A percentile compares a stretch with the other conserved stretches of the same genome.
Evolutionary conservation across 2,797 vertebrate species (phyloP).

Genomic region (Arctocebus calabarensis): DNA sequence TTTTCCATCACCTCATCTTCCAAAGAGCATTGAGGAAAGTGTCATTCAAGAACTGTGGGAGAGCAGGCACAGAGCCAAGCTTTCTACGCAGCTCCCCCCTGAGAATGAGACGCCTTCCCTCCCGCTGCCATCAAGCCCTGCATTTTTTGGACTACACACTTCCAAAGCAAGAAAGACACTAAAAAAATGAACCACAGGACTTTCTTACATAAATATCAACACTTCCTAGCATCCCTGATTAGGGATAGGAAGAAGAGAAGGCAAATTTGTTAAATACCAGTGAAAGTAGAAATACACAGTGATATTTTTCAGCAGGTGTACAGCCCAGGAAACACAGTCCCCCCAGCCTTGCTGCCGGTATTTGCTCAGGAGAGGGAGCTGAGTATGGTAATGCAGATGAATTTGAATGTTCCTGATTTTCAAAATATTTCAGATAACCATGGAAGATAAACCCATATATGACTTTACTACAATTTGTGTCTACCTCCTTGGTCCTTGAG

Average conservation of each 20-base stretch:
- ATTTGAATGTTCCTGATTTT: not conserved
- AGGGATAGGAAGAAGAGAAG: not conserved
- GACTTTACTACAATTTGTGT: not conserved
- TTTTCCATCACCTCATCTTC: not conserved
- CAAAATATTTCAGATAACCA: not conserved
- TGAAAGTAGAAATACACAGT: not conserved
- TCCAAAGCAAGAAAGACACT: not conserved
- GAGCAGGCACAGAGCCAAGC: not conserved
- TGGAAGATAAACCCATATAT: not conserved
- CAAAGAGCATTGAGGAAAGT: not conserved
- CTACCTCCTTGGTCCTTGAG: not conserved
- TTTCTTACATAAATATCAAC: not conserved
- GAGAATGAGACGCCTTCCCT: not conserved
- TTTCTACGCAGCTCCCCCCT: not conserved
- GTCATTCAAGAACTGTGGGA: not conserved
- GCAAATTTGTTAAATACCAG: not conserved
- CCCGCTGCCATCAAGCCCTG: not conserved
- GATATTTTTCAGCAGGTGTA: not conserved
- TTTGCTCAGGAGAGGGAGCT: not conserved
- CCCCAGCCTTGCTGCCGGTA: not conserved
- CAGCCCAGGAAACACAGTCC: not conserved
- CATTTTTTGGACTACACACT: not conserved
- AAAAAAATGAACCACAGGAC: not conserved
- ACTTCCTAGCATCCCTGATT: not conserved
- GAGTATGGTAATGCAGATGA: not conserved